A percentile compares a stretch with the other conserved stretches of the same genome.
Evolutionary conservation across 2,797 vertebrate genomes (phyloP).

Genomic region (Sphaeramia orbicularis): DNA sequence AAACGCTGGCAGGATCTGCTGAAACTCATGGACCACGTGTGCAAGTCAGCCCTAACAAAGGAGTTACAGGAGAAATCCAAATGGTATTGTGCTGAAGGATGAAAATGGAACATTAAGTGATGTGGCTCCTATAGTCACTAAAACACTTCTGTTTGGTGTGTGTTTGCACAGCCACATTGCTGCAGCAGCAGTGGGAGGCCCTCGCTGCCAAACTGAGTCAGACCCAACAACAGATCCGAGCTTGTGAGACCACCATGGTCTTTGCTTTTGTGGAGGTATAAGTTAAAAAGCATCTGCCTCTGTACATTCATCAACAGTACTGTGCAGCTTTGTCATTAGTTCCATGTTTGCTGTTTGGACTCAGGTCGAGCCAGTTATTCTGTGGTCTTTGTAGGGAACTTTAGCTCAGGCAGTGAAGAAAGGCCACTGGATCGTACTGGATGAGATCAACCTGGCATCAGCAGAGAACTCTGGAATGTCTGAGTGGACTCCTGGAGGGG

Average conservation of each 20-base stretch:
- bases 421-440: conserved; percentile 97
- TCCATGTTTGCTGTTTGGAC: too few relatives aligned
- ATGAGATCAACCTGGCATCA: conserved; percentile 97
- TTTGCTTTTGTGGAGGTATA: conserved; percentile 98
- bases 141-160: not conserved
- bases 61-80: conserved; percentile 84
- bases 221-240: conserved; percentile 95
- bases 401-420: conserved; percentile 95
- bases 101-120: fast-evolving
- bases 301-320: too few relatives aligned
- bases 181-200: conserved; percentile 93
- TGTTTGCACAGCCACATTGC: conserved; percentile 68
- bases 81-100: conserved; percentile 64
- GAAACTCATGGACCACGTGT: conserved; percentile 96
- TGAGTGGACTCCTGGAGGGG: conserved; percentile 96
- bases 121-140: not conserved
- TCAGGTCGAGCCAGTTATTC: not conserved
- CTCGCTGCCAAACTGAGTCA: conserved; percentile 91
- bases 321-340: too few relatives aligned
- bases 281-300: too few relatives aligned
- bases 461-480: conserved; percentile 96
- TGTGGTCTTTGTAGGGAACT: conserved; percentile 87
- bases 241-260: conserved; percentile 92
- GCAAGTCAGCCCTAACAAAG: conserved; percentile 91
- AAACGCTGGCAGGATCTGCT: conserved; percentile 96